These are phyloP conservation scores for Cheilosia vernalis DNA, from an alignment of 2,888 invertebrate species.

Conservation along the genomic window DNA sequence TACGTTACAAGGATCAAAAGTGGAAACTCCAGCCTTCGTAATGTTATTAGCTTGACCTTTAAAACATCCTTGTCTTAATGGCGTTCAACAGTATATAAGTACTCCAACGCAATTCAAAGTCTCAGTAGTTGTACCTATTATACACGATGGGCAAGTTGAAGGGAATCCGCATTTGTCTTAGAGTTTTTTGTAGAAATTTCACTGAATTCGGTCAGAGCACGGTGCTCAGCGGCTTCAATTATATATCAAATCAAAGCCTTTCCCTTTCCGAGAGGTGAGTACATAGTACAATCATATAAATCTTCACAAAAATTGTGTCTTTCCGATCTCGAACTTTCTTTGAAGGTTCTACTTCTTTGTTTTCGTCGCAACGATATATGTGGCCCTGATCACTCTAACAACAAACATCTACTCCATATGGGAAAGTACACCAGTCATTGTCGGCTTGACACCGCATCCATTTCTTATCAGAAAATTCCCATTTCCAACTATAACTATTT, in stretches of 20 bases:
- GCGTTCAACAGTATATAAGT: neutral
- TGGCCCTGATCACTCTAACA: constrained; percentile 85
- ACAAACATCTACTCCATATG: constrained; percentile 89
- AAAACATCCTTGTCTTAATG: too few relatives aligned
- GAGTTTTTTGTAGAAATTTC: neutral
- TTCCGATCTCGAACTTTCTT: constrained; percentile 1
- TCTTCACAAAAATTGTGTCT: neutral
- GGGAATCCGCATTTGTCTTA: too few relatives aligned
- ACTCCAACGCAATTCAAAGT: neutral
- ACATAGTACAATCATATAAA: neutral
- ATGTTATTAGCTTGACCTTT: too few relatives aligned
- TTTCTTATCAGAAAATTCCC: constrained; percentile 88
- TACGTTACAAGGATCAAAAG: too few relatives aligned
- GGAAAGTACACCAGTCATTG: constrained; percentile 90
- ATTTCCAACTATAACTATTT: constrained; percentile 92
- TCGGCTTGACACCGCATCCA: constrained; percentile 89
- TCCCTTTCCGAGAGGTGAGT: constrained; percentile 77
- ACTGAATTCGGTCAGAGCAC: constrained; percentile 82
- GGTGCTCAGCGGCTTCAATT: constrained; percentile 89
- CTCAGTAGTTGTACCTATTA: neutral
- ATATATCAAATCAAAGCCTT: constrained; percentile 85
- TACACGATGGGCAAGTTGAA: neutral
- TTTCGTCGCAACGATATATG: constrained; percentile 87
- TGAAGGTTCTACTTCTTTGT: constrained; percentile 89
- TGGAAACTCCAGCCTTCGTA: too few relatives aligned